Evolutionary conservation across 2,797 vertebrate genomes (phyloP).

Genomic region (Sebastolobus altivelis): DNA sequence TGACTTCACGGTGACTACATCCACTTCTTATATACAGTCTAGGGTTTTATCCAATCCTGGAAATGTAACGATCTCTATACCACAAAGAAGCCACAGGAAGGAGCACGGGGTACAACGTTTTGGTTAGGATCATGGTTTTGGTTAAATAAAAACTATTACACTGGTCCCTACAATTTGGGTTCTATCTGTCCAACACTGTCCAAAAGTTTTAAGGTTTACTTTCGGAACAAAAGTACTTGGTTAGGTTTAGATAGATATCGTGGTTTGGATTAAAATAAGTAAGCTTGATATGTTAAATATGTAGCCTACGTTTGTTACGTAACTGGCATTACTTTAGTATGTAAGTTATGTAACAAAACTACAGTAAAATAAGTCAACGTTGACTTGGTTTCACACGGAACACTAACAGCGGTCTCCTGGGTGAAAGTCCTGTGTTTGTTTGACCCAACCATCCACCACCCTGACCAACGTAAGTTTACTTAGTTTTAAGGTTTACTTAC

Average conservation of each 20-base stretch:
- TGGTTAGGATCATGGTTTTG: neutral
- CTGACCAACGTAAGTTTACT: too few relatives aligned
- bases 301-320: accelerated
- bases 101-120: neutral
- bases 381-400: too few relatives aligned
- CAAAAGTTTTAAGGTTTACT: too few relatives aligned
- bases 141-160: neutral
- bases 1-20: neutral
- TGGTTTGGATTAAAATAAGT: too few relatives aligned
- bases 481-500: too few relatives aligned
- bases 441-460: too few relatives aligned
- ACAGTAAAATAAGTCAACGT: neutral
- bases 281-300: too few relatives aligned
- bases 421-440: too few relatives aligned
- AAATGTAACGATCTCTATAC: neutral
- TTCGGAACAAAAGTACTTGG: too few relatives aligned
- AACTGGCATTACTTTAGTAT: too few relatives aligned
- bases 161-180: neutral
- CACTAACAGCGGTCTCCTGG: too few relatives aligned
- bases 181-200: neutral
- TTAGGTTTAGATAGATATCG: too few relatives aligned
- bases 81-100: neutral
- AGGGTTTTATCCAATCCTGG: neutral
- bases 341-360: neutral
- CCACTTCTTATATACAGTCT: neutral